phyloP scores from a whole-genome alignment of 2,113 vertebrate genomes.

The Balaenoptera acutorostrata region DNA sequence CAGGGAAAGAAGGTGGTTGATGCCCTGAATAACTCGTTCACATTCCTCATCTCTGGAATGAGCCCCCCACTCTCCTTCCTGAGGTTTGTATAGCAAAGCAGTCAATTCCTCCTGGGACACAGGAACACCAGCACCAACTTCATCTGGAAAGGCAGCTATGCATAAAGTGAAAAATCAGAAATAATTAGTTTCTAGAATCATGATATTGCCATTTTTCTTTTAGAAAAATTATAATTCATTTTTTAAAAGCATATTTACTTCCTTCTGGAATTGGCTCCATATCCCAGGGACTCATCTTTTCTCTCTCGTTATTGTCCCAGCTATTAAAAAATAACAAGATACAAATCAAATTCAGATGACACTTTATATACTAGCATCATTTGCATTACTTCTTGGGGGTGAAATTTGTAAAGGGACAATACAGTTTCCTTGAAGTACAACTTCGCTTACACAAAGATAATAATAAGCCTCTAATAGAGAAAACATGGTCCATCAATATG shows the following conservation, averaged over 20 bases:
- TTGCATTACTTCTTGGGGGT: background rate
- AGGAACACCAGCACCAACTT: conserved; percentile 93
- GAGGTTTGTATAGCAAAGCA: conserved; percentile 92
- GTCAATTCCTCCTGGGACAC: conserved; percentile 93
- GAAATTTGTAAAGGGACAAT: conserved; percentile 12
- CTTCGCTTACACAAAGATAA: conserved; percentile 1
- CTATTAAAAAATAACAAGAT: conserved; percentile 78
- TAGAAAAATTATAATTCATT: conserved; percentile 24
- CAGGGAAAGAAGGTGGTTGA: conserved; percentile 92
- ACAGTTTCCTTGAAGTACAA: background rate
- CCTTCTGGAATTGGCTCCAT: conserved; percentile 98
- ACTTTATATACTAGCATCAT: conserved; percentile 7
- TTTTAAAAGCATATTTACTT: conserved; percentile 83
- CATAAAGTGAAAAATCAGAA: conserved; percentile 47
- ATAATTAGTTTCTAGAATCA: conserved; percentile 54
- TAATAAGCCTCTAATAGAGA: conserved; percentile 1
- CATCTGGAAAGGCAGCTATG: conserved; percentile 89
- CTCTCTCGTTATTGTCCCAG: conserved; percentile 97
- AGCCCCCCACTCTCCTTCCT: conserved; percentile 96
- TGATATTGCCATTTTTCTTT: background rate
- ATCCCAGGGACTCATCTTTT: conserved; percentile 99
- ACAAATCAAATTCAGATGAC: conserved; percentile 37
- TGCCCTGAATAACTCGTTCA: conserved; percentile 91
- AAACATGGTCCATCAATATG: background rate
- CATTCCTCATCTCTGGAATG: conserved; percentile 94